These are phyloP conservation scores for Bathynomus jamesi DNA, from an alignment of 1,140 invertebrate species.

Conservation along the genomic window DNA sequence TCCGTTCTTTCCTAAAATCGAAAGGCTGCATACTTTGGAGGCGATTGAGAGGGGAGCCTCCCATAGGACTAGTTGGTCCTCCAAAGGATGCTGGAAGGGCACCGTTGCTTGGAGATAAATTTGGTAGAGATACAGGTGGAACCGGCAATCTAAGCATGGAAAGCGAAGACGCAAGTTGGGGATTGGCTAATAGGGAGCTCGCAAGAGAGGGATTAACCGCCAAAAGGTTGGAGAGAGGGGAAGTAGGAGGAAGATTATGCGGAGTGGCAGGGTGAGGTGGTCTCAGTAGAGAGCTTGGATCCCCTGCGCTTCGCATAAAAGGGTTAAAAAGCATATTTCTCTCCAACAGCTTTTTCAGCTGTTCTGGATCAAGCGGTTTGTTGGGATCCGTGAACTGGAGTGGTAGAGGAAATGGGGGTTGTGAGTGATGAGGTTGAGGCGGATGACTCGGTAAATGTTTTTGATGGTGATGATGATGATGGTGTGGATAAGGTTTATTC, in stretches of 20 bases:
- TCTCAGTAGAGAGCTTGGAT: constrained; percentile 31
- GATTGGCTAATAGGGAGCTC: constrained; percentile 27
- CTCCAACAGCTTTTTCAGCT: constrained; percentile 35
- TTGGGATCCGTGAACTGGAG: constrained; percentile 12
- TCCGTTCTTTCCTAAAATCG: constrained; percentile 71
- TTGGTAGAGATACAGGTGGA: constrained; percentile 53
- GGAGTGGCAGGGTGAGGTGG: constrained; percentile 43
- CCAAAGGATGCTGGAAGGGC: constrained; percentile 45
- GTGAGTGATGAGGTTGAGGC: constrained; percentile 42
- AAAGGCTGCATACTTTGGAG: constrained; percentile 92
- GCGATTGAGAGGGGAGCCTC: constrained; percentile 67
- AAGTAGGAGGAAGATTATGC: constrained; percentile 29
- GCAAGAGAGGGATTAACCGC: constrained; percentile 40
- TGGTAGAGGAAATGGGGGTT: constrained; percentile 34
- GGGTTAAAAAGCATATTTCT: constrained; percentile 34
- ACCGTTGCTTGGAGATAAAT: constrained; percentile 48
- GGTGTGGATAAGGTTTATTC: constrained; percentile 13
- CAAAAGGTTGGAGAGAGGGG: constrained; percentile 39
- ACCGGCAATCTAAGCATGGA: constrained; percentile 43
- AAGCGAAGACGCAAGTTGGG: constrained; percentile 34
- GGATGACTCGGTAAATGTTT: constrained; percentile 33
- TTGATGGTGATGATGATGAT: constrained; percentile 26
- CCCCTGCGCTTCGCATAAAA: constrained; percentile 22
- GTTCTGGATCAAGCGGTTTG: constrained; percentile 30
- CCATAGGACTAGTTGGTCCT: constrained; percentile 28